A percentile compares a stretch with the other conserved stretches of the same genome.
phyloP scores from a whole-genome alignment of 2,113 vertebrate genomes.

The Ceuthmochares aereus region DNA sequence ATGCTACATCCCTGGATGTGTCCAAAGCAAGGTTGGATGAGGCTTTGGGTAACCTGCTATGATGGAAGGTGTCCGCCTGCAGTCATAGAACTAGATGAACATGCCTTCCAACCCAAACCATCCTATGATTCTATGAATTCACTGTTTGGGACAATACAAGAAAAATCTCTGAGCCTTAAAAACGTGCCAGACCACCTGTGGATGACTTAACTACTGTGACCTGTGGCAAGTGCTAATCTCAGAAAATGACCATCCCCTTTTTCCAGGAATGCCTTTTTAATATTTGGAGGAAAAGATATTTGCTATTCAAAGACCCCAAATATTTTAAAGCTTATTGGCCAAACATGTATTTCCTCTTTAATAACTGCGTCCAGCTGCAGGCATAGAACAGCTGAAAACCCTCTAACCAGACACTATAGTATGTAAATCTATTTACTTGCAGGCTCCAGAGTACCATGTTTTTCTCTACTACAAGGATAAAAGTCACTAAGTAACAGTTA shows the following conservation, averaged over 20 bases:
- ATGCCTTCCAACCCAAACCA: no score
- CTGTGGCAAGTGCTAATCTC: neutral
- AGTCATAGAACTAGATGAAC: no score
- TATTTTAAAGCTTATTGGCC: neutral
- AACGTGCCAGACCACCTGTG: rapidly evolving
- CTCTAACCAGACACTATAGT: neutral
- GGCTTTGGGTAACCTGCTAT: no score
- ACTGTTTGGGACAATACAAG: neutral
- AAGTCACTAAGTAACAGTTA: conserved; percentile 27
- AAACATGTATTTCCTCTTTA: neutral
- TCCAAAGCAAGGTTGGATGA: no score
- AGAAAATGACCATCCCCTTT: rapidly evolving
- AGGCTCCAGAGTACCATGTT: neutral
- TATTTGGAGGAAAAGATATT: neutral
- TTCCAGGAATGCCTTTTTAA: neutral
- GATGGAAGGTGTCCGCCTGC: no score
- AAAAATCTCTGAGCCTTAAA: neutral
- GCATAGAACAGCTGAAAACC: neutral
- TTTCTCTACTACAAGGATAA: neutral
- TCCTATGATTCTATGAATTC: neutral
- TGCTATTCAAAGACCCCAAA: neutral
- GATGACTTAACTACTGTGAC: neutral
- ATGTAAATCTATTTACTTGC: neutral
- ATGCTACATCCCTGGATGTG: no score
- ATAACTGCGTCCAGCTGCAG: neutral